phyloP scores from a whole-genome alignment of 2,113 vertebrate species.

The Eurystomus gularis region DNA sequence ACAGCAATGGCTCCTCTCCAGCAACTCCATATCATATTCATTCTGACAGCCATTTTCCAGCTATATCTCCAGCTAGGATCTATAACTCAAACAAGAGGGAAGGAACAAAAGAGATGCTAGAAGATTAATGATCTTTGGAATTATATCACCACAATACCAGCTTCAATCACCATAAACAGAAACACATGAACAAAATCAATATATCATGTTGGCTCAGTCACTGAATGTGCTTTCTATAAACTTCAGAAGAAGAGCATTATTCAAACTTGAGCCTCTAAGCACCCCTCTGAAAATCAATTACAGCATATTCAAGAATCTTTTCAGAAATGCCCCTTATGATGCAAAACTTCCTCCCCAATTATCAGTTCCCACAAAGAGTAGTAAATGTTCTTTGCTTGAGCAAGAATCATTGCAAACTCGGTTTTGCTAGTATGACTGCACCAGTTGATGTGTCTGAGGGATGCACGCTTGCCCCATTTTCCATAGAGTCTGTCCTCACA shows the following conservation, averaged over 20 bases:
- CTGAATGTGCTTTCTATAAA: constrained; percentile 58
- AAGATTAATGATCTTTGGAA: constrained; percentile 58
- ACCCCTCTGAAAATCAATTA: constrained; percentile 18
- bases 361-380: not conserved
- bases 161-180: constrained; percentile 45
- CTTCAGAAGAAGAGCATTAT: constrained; percentile 43
- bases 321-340: not conserved
- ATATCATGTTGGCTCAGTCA: constrained; percentile 18
- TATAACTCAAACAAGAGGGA: not conserved
- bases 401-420: not conserved
- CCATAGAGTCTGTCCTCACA: not conserved
- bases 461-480: not conserved
- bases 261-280: not conserved
- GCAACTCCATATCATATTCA: not conserved
- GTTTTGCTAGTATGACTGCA: not conserved
- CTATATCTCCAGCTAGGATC: constrained; percentile 26
- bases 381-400: not conserved
- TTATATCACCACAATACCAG: not conserved
- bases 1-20: constrained; percentile 38
- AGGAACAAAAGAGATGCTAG: constrained; percentile 35
- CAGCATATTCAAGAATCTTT: constrained; percentile 1
- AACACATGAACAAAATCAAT: constrained; percentile 59
- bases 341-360: not conserved
- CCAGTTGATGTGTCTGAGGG: not conserved
- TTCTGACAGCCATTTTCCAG: constrained; percentile 7